phyloP scores from a whole-genome alignment of 2,797 vertebrate species.

The Tauraco hartlaubi region DNA sequence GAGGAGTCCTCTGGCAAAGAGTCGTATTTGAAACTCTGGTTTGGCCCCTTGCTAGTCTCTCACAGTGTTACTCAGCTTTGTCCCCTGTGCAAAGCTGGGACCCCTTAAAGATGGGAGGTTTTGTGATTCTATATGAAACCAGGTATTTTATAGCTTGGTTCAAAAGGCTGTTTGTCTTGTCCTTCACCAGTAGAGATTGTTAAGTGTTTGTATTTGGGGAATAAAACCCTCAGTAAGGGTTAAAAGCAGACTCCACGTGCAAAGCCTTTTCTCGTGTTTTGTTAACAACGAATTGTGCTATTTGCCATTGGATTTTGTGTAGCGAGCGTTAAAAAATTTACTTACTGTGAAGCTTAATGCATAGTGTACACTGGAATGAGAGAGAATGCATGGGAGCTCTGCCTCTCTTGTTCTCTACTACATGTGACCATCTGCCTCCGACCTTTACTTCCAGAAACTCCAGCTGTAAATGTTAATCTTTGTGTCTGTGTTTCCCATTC shows the following conservation, averaged over 20 bases:
- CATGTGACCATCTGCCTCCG: not conserved
- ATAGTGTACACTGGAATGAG: not conserved
- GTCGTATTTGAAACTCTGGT: not conserved
- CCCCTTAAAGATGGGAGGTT: not conserved
- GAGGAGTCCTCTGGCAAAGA: not conserved
- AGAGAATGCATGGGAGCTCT: slow-evolving; percentile 14
- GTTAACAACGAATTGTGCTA: not conserved
- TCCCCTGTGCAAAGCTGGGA: not conserved
- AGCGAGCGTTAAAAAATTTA: not conserved
- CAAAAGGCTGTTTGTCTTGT: not conserved
- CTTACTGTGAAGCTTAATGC: not conserved
- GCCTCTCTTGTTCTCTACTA: not conserved
- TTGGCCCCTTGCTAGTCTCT: not conserved
- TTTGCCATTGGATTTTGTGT: not conserved
- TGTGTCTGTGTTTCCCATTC: not conserved
- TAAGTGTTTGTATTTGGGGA: not conserved
- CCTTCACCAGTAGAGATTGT: not conserved
- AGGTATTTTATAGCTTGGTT: not conserved
- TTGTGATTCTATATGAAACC: not conserved
- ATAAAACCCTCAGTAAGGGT: not conserved
- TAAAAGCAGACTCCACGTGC: not conserved
- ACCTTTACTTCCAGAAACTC: not conserved
- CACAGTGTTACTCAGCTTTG: not conserved
- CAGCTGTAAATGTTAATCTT: slow-evolving; percentile 12
- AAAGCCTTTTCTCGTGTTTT: not conserved